phyloP scores from a whole-genome alignment of 2,888 invertebrate genomes.

The Acleris cristana region DNA sequence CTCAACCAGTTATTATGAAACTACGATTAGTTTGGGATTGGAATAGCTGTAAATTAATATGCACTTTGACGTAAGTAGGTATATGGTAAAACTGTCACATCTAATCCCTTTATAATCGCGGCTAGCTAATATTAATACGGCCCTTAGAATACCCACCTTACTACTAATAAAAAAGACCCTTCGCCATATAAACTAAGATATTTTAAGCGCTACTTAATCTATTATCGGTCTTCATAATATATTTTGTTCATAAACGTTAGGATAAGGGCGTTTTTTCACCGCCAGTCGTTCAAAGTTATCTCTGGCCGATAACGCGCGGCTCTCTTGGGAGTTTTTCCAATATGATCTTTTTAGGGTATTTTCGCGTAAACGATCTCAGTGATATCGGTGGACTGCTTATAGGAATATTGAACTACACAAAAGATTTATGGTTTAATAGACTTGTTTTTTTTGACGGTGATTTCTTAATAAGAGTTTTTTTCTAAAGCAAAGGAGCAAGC shows the following conservation, averaged over 20 bases:
- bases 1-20: too few species aligned
- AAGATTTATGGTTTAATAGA: not conserved
- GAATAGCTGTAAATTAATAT: too few species aligned
- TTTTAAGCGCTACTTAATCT: conserved; percentile 34
- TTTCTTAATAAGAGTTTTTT: too few species aligned
- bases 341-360: conserved; percentile 37
- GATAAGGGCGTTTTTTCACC: conserved; percentile 33
- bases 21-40: too few species aligned
- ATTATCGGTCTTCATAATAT: conserved; percentile 33
- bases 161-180: conserved; percentile 22
- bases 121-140: too few species aligned
- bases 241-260: conserved; percentile 23
- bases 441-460: conserved; percentile 1
- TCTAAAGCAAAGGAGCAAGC: too few species aligned
- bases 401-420: not conserved
- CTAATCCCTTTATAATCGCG: too few species aligned
- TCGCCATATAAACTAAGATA: conserved; percentile 12
- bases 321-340: conserved; percentile 57
- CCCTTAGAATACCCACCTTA: not conserved
- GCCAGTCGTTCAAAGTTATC: conserved; percentile 11
- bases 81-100: too few species aligned
- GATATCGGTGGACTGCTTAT: not conserved
- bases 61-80: too few species aligned
- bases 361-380: conserved; percentile 30
- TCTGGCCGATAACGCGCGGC: conserved; percentile 47